Conservation (phyloP, 2,888 invertebrate species). For the Seira musarum region DNA sequence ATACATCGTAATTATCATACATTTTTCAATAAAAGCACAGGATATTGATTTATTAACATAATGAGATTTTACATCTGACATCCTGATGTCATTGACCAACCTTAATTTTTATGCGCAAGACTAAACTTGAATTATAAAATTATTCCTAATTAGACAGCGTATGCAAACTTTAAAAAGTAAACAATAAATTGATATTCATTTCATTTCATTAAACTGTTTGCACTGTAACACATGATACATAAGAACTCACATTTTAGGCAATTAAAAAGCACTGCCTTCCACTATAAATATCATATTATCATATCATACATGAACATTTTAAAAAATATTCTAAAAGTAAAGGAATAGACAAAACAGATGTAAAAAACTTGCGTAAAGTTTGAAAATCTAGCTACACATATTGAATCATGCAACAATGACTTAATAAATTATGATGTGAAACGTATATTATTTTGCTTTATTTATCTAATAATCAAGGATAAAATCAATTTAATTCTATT, state of each 20-base stretch:
- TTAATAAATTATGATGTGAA: too few species aligned
- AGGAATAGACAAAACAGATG: too few species aligned
- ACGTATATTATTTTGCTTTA: too few species aligned
- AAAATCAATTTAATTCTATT: too few species aligned
- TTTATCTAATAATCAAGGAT: too few species aligned
- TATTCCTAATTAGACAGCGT: neutral
- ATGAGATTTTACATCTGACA: constrained; percentile 9
- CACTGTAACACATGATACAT: neutral
- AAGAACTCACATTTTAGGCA: neutral
- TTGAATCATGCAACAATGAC: too few species aligned
- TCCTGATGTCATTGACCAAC: constrained; percentile 1
- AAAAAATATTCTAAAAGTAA: too few species aligned
- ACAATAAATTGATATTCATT: constrained; percentile 1
- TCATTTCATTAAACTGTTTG: constrained; percentile 1
- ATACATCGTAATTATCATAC: too few species aligned
- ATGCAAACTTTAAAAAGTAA: neutral
- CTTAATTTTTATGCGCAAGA: neutral
- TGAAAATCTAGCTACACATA: too few species aligned
- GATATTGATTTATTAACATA: neutral
- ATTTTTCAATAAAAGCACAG: too few species aligned
- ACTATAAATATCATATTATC: neutral
- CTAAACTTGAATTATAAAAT: neutral
- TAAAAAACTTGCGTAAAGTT: too few species aligned
- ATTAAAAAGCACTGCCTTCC: neutral
- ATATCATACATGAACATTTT: too few species aligned